Percentiles rank a stretch among this genome's conserved stretches.
Evolutionary conservation across 2,888 invertebrate species (phyloP).

Genomic region (Caenorhabditis plicata): DNA sequence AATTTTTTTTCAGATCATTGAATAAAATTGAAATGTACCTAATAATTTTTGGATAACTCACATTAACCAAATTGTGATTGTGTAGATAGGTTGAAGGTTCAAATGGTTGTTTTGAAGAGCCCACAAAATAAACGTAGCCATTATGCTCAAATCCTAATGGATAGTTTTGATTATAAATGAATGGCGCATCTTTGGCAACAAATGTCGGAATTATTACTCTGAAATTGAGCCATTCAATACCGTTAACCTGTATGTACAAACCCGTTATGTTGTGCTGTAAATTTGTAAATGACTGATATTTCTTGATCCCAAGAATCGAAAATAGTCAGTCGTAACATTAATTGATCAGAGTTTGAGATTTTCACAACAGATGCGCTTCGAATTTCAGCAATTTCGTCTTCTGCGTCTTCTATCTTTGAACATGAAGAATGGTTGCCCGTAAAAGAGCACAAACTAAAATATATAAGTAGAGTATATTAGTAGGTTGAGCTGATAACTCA

Average conservation of each 20-base stretch:
- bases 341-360: conserved; percentile 14
- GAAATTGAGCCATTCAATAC: conserved; percentile 9
- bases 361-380: conserved; percentile 19
- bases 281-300: not conserved
- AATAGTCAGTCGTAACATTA: conserved; percentile 13
- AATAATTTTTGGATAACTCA: conserved; percentile 19
- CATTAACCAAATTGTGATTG: conserved; percentile 1
- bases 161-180: conserved; percentile 16
- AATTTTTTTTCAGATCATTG: too few relatives aligned
- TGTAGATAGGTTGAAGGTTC: conserved; percentile 22
- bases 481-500: conserved; percentile 2
- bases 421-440: conserved; percentile 11
- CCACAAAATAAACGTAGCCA: conserved; percentile 34
- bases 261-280: conserved; percentile 26
- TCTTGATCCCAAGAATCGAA: conserved; percentile 3
- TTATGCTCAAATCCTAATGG: conserved; percentile 27
- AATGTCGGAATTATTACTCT: conserved; percentile 5
- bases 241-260: not conserved
- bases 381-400: conserved; percentile 10
- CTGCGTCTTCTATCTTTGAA: conserved; percentile 12
- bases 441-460: conserved; percentile 14
- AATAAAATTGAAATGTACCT: too few relatives aligned
- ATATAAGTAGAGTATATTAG: not conserved
- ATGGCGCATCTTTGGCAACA: conserved; percentile 27
- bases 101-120: conserved; percentile 25